Conservation (phyloP, 2,113 vertebrate genomes). For the Boulengeromyrus knoepffleri region DNA sequence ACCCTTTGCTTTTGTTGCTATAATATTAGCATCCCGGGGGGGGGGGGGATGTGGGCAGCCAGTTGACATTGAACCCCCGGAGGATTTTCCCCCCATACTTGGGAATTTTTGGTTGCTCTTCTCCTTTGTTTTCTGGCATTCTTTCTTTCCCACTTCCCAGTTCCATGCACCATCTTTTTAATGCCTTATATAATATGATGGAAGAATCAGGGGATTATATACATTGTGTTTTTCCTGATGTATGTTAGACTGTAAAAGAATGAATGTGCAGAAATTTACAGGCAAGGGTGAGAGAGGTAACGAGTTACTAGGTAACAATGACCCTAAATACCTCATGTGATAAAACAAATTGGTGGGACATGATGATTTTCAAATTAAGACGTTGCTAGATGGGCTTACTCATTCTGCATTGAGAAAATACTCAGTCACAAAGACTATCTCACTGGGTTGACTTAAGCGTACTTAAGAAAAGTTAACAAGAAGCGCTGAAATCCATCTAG, state of each 20-base stretch:
- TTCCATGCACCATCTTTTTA: not conserved
- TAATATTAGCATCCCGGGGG: too few species aligned
- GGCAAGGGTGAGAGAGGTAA: not conserved
- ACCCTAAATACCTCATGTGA: not conserved
- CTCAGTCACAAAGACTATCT: not conserved
- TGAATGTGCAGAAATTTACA: not conserved
- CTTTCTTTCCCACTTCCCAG: not conserved
- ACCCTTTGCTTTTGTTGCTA: not conserved
- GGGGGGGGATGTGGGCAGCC: too few species aligned
- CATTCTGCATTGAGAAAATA: not conserved
- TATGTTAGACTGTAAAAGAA: not conserved
- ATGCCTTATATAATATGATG: too few species aligned
- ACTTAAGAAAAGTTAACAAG: not conserved
- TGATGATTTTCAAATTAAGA: not conserved
- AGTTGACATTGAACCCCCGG: not conserved
- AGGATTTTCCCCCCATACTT: not conserved
- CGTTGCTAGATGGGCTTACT: not conserved
- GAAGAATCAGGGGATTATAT: not conserved
- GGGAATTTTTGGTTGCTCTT: not conserved
- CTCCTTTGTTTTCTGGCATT: not conserved
- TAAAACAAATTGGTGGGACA: not conserved
- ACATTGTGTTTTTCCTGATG: not conserved
- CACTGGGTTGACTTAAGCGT: not conserved
- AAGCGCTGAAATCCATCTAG: constrained; percentile 14
- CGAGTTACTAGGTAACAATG: not conserved